Base-by-base conservation (phyloP, 2,888 invertebrate genomes). In the Watsonalla cultraria region DNA sequence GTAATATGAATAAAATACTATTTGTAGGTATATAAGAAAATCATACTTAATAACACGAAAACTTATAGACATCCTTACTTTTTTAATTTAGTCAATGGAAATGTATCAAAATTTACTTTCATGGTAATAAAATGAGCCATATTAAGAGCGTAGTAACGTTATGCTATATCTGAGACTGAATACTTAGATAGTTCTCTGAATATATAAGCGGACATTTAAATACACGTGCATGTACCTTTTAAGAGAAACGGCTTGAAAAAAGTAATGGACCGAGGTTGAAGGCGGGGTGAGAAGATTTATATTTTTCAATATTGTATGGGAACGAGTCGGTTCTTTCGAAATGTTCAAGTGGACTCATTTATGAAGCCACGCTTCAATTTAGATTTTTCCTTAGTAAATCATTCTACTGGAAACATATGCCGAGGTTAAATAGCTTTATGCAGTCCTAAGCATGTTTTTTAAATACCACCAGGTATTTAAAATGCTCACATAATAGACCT, bases 221-320 rank as follows among this genome's bases (percentile, higher is more conserved):
- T 13, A 48, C 37, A 62, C 54, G 50, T 59, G 58, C 53, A 58
- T 54, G 55, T 47, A 57, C 7, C 9, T 9, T 39, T 61, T 69
- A 64, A 72, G n/a, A n/a, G n/a, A 73, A 72, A 73, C 68, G 42
- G 65, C 60, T 62, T 64, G 54, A 58, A 58, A 62, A 59, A 42
- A 42, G 76, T 84, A 85, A 85, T 85, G 83, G 80, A 79, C 70
- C 72, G 74, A 61, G 68, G 65, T 65, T 64, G 66, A 71, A 74
- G 86, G 85, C 81, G 83, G 78, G 77, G 81, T 74, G 71, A 66
- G 65, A 79, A 86, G 87, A 89, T 90, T 90, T 90, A 90, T 90
- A 82, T 86, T 77, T 82, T 84, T 75, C 80, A 83, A 84, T 81
- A 78, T 77, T 68, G 74, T 82, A 80, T 85, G 87, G 82, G 88